These are phyloP conservation scores for Polypedilum pembai DNA, from an alignment of 1,140 invertebrate genomes.

Conservation along the genomic window DNA sequence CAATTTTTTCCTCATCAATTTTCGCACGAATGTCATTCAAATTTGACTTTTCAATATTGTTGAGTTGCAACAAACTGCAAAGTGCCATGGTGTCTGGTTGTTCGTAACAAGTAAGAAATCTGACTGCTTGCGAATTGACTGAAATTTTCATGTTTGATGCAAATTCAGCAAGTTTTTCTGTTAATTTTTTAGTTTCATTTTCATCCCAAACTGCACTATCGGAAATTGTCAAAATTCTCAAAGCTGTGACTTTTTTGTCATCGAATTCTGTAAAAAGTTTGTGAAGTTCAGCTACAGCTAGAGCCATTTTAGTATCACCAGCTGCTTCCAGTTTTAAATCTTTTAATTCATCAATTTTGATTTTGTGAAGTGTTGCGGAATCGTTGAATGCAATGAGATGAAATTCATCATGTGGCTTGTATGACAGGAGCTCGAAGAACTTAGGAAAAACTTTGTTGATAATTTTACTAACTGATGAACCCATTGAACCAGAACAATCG, in stretches of 20 bases:
- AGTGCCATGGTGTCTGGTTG: conserved; percentile 3
- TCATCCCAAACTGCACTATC: neutral
- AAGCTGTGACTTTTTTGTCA: neutral
- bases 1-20: neutral
- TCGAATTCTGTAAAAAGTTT: neutral
- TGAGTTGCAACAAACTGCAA: neutral
- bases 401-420: neutral
- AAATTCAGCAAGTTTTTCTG: neutral
- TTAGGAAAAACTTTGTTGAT: neutral
- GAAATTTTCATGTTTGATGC: neutral
- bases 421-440: neutral
- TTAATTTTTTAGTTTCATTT: neutral
- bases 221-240: neutral
- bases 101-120: neutral
- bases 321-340: neutral
- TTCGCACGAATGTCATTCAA: neutral
- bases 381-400: neutral
- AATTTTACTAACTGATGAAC: too few species aligned
- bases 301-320: neutral
- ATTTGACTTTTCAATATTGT: neutral
- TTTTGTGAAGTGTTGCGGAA: neutral
- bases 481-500: too few species aligned
- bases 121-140: conserved; percentile 1
- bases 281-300: neutral
- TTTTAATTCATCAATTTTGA: neutral